Base-by-base conservation (phyloP, 2,113 vertebrate genomes). In the Pelecanoides urinatrix region DNA sequence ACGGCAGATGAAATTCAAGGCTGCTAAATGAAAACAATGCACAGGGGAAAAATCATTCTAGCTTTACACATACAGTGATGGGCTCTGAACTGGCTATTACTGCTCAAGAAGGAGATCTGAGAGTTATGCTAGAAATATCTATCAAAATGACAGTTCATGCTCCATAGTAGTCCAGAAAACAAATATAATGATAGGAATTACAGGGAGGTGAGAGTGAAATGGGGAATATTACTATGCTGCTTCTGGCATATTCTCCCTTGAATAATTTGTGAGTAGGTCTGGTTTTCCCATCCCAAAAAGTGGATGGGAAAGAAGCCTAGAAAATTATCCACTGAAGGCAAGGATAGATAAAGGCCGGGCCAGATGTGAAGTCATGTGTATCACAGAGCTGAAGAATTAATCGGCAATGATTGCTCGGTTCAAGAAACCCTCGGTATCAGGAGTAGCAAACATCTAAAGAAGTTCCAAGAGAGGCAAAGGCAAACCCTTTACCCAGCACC, bases 11-110 rank as follows among this genome's bases (percentile, higher is more conserved):
- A 96, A 96, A 96, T 83, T 95, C 75, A 77, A 90, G 86, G 96
- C 86, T 92, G 82, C 83, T 86, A 80, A 96, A 96, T 97, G 95
- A 96, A 94, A 97, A 92, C 94, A 96, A 50, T 80, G 79, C 96
- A 94, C 94, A 62, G 50, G 91, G 95, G 96, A 58, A 44, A 90
- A 86, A 94, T 96, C 59, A 86, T 5, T 89, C 75, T 67, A 40
- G 67, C 81, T 89, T 92, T 50, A 38, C 47, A 56, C 62, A 6
- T 29, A 7, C 23, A 62, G 65, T 7, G 36, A 86, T 70, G 83
- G 82, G 79, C 59, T 94, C 82, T 83, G 92, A 92, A 77, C 88
- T 76, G 82, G 75, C 79, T 95, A 11, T 70, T 88, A 58, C 71
- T 86, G 88, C 92, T 83, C 62, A 44, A 86, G 55, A 90, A 79